Evolutionary conservation across 1,140 invertebrate genomes (phyloP), one percentile per base, ranked within the genome.

Genomic region (Drosophila eugracilis): DNA sequence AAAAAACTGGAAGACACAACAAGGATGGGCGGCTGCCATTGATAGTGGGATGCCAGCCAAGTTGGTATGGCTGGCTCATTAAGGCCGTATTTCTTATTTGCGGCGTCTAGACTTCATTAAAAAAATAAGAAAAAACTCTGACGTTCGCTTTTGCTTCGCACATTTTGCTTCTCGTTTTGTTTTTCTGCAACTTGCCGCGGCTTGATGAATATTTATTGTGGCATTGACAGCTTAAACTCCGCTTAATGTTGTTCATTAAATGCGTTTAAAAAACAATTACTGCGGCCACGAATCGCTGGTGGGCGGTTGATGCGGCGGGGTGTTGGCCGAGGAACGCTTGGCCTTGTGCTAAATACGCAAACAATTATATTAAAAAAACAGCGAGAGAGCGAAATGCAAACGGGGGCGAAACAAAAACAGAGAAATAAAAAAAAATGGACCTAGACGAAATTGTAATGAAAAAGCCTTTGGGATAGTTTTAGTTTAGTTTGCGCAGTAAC

Each of bases 391-490:
- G 10, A 30, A 41, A 45, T 32, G 37, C 17, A 41, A 26, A 37
- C 15, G 32, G 30, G 7, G 42, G 17, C n/a, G 32, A 4, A 34
- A 4, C 3, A 32, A 32, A 32, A n/a, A n/a, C n/a, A n/a, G n/a
- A n/a, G n/a, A 34, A 34, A 34, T 7, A 34, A n/a, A 39, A 9
- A 44, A 30, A 21, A 50, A 54, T 44, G 42, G 44, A 54, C n/a
- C 42, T 28, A 45, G 62, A 55, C 50, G 66, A 78, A 83, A 66
- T 75, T 59, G 57, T 89, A 88, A 88, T 88, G 83, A 88, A 88
- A 88, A 88, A 88, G 83, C 78, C 83, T 83, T 78, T 75, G 67
- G 83, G 74, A 78, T 88, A 88, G 78, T 83, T 88, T 83, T 52
- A 62, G 74, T 24, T 60, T 53, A 74, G 70, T 74, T 73, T 73